Conservation (phyloP, 2,797 vertebrate genomes). For the Microcaecilia unicolor region DNA sequence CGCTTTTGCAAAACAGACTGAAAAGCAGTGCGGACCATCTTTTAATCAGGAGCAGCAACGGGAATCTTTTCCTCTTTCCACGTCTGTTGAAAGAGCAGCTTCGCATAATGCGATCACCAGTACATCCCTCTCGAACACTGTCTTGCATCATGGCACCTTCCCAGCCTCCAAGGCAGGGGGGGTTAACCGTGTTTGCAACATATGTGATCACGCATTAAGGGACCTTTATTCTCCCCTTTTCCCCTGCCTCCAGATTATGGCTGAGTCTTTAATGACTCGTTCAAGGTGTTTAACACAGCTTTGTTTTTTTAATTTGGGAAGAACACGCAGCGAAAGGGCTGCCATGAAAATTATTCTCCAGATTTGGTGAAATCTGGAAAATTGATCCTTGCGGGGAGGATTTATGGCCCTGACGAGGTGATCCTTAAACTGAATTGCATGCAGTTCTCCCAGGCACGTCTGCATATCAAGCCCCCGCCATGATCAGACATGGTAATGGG, state of each 20-base stretch:
- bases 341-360: constrained; percentile 47
- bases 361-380: constrained; percentile 55
- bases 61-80: too few relatives aligned
- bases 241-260: constrained; percentile 84
- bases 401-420: constrained; percentile 40
- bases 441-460: constrained; percentile 61
- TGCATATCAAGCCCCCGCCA: constrained; percentile 59
- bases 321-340: constrained; percentile 57
- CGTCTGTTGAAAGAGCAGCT: too few relatives aligned
- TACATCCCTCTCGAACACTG: constrained; percentile 84
- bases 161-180: constrained; percentile 79
- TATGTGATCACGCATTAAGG: constrained; percentile 98
- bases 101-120: too few relatives aligned
- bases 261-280: constrained; percentile 93
- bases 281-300: constrained; percentile 97
- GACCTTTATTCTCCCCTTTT: too few relatives aligned
- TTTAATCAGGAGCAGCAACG: too few relatives aligned
- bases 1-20: too few relatives aligned
- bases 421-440: too few relatives aligned
- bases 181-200: constrained; percentile 90
- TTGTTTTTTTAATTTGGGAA: constrained; percentile 78
- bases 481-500: constrained; percentile 62
- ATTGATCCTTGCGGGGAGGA: constrained; percentile 37
- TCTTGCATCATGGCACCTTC: constrained; percentile 75
- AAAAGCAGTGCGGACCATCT: too few relatives aligned